Base-by-base conservation (phyloP, 2,113 vertebrate species). In the Centropus bengalensis region DNA sequence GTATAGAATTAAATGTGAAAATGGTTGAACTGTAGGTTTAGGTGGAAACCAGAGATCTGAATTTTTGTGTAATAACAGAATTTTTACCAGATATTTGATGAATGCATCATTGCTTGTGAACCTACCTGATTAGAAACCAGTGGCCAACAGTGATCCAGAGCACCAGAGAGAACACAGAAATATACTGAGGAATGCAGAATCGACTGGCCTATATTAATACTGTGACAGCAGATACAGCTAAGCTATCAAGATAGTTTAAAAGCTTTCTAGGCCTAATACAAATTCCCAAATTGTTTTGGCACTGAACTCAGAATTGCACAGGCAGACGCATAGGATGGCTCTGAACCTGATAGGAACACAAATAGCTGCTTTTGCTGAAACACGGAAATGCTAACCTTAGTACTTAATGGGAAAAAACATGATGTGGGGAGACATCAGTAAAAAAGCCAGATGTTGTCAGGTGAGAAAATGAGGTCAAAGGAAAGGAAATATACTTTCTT, bases 391-490 rank as follows among this genome's bases (percentile, higher is more conserved):
- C 90, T 84, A 74, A 88, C 94, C 88, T 90, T 56, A 71, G 58
- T 90, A 49, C 82, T 94, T 86, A 97, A 83, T 86, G 86, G 82
- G 74, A 92, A 94, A 93, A 96, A 84, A 54, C 47, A 30, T 40
- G 56, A 83, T 94, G 64, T 94, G 76, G 80, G 74, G 76, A 91
- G 64, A 66, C 88, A 84, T 94, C 82, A 79, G 88, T 88, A 88
- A 91, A 95, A 92, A 91, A 94, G 76, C 47, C 2, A 28, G 76
- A 49, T 94, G 73, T 90, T 95, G 86, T 96, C 94, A 96, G 94
- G 73, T 96, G 77, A 90, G 77, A 95, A 96, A 96, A 95, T 82
- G 82, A 96, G 86, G 96, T 96, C 88, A 93, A 93, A 96, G 90
- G 60, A 82, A 88, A 95, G 94, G 79, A 90, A 96, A 94, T 93